Evolutionary conservation across 2,797 vertebrate genomes (phyloP).

Genomic region (Acanthurus lineatus): DNA sequence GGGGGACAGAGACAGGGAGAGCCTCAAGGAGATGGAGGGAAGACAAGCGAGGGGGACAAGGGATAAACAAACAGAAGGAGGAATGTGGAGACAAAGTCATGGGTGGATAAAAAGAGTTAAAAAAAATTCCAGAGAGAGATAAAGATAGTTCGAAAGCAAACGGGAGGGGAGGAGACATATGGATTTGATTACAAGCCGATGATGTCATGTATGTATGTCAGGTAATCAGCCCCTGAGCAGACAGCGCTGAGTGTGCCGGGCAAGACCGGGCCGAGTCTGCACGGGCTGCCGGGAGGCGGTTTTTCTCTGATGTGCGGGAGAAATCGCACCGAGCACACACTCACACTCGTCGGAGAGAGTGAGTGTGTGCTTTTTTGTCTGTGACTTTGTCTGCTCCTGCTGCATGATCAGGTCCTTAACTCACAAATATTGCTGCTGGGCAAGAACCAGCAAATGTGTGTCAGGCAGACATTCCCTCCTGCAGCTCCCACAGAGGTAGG

Average conservation of each 20-base stretch:
- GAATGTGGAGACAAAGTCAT: slow-evolving; percentile 34
- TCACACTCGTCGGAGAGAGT: slow-evolving; percentile 15
- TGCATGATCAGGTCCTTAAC: slow-evolving; percentile 9
- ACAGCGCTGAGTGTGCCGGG: slow-evolving; percentile 39
- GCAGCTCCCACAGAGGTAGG: not conserved
- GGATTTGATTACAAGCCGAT: slow-evolving; percentile 71
- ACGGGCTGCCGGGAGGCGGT: slow-evolving; percentile 2
- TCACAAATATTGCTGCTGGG: slow-evolving; percentile 1
- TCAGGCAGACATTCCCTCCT: not conserved
- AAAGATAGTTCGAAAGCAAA: slow-evolving; percentile 4
- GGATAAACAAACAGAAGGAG: slow-evolving; percentile 36
- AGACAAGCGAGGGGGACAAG: not conserved
- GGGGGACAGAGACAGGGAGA: not conserved
- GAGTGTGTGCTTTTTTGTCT: slow-evolving; percentile 41
- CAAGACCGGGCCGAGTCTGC: slow-evolving; percentile 53
- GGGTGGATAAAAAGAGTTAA: slow-evolving; percentile 35
- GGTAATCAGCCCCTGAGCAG: slow-evolving; percentile 73
- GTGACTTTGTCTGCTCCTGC: slow-evolving; percentile 16
- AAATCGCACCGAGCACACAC: slow-evolving; percentile 18
- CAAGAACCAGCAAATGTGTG: not conserved
- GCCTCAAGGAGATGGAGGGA: not conserved
- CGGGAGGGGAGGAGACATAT: slow-evolving; percentile 55
- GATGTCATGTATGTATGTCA: slow-evolving; percentile 79
- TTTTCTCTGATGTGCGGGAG: slow-evolving; percentile 36
- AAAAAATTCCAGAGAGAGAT: slow-evolving; percentile 35